Evolutionary conservation across 1,140 invertebrate species (phyloP).

Genomic region (Papilio glaucus): DNA sequence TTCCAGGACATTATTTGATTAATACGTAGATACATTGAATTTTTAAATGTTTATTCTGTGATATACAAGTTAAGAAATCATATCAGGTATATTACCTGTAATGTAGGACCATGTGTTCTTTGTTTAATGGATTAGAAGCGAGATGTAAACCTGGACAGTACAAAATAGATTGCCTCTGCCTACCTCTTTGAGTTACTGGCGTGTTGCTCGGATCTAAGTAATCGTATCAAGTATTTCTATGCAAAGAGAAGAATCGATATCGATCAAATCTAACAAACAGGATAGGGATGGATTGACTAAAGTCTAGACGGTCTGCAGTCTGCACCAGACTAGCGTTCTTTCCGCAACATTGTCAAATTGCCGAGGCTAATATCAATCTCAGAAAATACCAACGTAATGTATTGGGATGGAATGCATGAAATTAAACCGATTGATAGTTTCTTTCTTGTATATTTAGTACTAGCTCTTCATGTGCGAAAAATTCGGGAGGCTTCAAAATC

Average conservation of each 20-base stretch:
- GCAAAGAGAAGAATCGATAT: conserved; percentile 39
- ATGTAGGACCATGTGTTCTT: too few relatives aligned
- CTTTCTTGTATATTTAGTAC: background rate
- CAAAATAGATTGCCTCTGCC: background rate
- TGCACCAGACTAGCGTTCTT: background rate
- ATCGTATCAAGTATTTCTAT: background rate
- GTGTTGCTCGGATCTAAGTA: background rate
- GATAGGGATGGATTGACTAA: background rate
- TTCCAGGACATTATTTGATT: too few relatives aligned
- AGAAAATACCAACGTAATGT: conserved; percentile 2
- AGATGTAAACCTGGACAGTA: background rate
- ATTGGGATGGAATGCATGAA: background rate
- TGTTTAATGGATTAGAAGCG: too few relatives aligned
- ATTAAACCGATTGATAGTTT: background rate
- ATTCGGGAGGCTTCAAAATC: too few relatives aligned
- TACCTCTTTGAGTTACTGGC: background rate
- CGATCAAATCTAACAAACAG: conserved; percentile 51
- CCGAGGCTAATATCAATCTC: conserved; percentile 1
- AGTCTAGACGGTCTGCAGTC: background rate
- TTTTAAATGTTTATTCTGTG: too few relatives aligned
- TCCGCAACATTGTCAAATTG: conserved; percentile 20
- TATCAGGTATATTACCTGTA: too few relatives aligned
- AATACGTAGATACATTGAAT: too few relatives aligned
- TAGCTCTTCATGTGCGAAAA: background rate
- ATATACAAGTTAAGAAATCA: too few relatives aligned